Base-by-base conservation (phyloP, 2,113 vertebrate genomes). In the Poeciliopsis occidentalis region DNA sequence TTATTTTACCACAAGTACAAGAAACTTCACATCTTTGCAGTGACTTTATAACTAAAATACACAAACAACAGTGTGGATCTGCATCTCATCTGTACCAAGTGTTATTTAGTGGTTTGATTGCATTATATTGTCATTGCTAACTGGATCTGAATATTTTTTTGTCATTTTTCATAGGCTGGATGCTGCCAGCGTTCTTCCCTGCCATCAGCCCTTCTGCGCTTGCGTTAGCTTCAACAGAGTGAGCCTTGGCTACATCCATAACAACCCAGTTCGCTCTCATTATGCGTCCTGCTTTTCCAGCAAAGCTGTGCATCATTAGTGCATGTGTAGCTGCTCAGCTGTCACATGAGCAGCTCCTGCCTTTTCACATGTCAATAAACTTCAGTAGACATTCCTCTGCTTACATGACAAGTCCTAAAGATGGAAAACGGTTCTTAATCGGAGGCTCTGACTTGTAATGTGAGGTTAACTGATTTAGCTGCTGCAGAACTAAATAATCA, bases 141-240 rank as follows among this genome's bases (percentile, higher is more conserved):
- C 51, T 57, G 51, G 51, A 57, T n/a, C 7, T n/a, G 24, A 57
- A 7, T 7, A 19, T 17, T 19, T 47, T 47, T 22, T 3, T 2
- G 17, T 24, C 19, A 66, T 37, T 24, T 76, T 73, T 47, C 27
- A 47, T 47, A 34, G 39, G 44, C 39, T 81, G 39, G 26, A 71
- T 51, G 71, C 27, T 41, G 30, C 60, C 41, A 47, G 63, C 69
- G 12, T 67, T 47, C 74, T 32, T 22, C 41, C 27, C 1, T 1
- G 41, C 62, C 11, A 2, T 72, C n/a, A 44, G 66, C 32, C 67
- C 80, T 31, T 0, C 80, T 75, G 84, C 44, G 70, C 31, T 86
- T 71, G 68, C 44, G 71, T 68, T 11, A 78, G 67, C 51, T 72
- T 82, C 57, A 67, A 11, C 69, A 26, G 60, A 30, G 19, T 24